Evolutionary conservation across 1,140 invertebrate species (phyloP).

Genomic region (Drosophila pseudoobscura): DNA sequence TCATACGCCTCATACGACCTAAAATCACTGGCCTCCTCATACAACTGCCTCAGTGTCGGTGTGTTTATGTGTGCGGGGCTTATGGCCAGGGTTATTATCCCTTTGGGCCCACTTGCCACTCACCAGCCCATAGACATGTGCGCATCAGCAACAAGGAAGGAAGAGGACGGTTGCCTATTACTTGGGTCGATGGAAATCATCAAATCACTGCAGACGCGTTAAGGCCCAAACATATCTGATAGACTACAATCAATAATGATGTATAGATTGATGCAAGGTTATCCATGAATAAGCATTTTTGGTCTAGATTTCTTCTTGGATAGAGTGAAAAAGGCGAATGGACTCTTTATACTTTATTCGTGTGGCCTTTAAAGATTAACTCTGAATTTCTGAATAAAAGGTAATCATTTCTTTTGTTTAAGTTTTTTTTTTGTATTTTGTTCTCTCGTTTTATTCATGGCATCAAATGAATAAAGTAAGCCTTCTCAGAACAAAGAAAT

Average conservation of each 20-base stretch:
- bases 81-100: conserved; percentile 65
- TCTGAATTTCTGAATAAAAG: no score
- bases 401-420: no score
- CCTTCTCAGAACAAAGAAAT: no score
- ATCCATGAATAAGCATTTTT: conserved; percentile 17
- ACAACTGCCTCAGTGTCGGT: not conserved
- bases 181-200: conserved; percentile 51
- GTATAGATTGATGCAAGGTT: conserved; percentile 34
- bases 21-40: conserved; percentile 39
- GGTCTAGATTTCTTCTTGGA: no score
- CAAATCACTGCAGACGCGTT: conserved; percentile 58
- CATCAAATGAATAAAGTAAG: no score
- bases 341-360: not conserved
- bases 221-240: conserved; percentile 6
- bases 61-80: conserved; percentile 13
- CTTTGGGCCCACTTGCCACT: conserved; percentile 66
- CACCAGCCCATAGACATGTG: conserved; percentile 56
- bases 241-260: conserved; percentile 9
- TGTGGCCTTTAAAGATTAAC: no score
- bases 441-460: no score
- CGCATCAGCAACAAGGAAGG: conserved; percentile 53
- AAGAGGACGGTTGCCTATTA: conserved; percentile 18
- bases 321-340: not conserved
- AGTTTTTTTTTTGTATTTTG: no score
- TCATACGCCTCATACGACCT: conserved; percentile 44